Evolutionary conservation across 2,888 invertebrate genomes (phyloP).

Genomic region (Psylliodes chrysocephalus): DNA sequence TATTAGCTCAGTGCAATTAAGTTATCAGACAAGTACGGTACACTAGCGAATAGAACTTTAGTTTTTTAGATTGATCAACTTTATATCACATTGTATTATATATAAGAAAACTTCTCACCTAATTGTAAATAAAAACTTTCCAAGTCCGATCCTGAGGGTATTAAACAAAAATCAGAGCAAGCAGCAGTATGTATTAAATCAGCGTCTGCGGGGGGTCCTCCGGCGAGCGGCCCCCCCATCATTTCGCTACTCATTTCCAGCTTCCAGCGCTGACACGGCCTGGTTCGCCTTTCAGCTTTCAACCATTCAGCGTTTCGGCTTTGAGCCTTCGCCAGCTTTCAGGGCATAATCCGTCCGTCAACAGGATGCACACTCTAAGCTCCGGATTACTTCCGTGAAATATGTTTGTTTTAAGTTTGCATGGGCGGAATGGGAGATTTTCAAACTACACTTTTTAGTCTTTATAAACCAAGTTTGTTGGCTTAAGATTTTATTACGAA

Average conservation of each 20-base stretch:
- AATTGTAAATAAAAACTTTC: too few species aligned
- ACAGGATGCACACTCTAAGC: constrained; percentile 56
- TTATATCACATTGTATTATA: too few species aligned
- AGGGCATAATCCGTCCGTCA: constrained; percentile 58
- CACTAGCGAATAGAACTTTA: too few species aligned
- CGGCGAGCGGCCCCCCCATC: constrained; percentile 17
- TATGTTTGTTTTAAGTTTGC: constrained; percentile 50
- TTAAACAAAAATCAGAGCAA: constrained; percentile 15
- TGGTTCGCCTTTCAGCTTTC: constrained; percentile 42
- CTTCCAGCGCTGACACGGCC: constrained; percentile 30
- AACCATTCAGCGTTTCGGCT: constrained; percentile 45
- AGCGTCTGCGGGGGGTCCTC: constrained; percentile 25
- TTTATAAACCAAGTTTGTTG: too few species aligned
- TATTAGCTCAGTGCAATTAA: too few species aligned
- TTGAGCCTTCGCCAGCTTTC: constrained; percentile 9
- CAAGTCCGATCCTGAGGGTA: constrained; percentile 4
- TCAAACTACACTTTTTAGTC: constrained; percentile 20
- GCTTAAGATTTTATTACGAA: not conserved
- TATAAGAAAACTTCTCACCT: too few species aligned
- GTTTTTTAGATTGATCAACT: too few species aligned
- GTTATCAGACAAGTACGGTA: too few species aligned
- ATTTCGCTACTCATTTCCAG: constrained; percentile 36
- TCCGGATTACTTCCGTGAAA: constrained; percentile 57
- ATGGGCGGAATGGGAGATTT: constrained; percentile 7
- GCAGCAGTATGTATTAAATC: constrained; percentile 19